A percentile compares a stretch with the other conserved stretches of the same genome.
Evolutionary conservation across 2,113 vertebrate species (phyloP).

Genomic region (Chloropsis cyanopogon): DNA sequence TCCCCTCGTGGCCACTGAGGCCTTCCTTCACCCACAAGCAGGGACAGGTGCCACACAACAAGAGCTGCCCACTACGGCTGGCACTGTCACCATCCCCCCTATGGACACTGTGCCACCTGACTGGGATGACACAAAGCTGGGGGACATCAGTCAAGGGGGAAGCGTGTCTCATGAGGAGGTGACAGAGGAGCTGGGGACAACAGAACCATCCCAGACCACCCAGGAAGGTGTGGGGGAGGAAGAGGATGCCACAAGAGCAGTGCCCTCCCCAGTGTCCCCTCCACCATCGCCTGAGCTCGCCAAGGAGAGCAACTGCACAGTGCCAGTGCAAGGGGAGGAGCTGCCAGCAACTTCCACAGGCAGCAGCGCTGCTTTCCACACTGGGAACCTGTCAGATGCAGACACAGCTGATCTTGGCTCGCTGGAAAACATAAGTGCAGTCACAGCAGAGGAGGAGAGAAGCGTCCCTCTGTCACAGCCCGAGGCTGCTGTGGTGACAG

Average conservation of each 20-base stretch:
- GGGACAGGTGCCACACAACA: neutral
- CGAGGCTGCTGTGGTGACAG: slow-evolving; percentile 7
- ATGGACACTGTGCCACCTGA: neutral
- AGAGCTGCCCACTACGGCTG: neutral
- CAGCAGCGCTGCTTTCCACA: neutral
- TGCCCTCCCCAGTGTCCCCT: neutral
- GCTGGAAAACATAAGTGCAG: neutral
- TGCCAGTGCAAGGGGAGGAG: neutral
- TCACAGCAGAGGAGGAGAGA: neutral
- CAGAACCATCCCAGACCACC: neutral
- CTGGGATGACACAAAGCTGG: slow-evolving; percentile 77
- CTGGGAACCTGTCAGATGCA: neutral
- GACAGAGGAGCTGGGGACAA: neutral
- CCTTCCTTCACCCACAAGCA: neutral
- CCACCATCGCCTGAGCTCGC: neutral
- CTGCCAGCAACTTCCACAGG: neutral
- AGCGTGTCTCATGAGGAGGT: neutral
- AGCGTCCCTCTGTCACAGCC: neutral
- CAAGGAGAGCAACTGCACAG: neutral
- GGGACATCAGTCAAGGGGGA: neutral
- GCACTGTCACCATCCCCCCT: neutral
- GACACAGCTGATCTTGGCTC: neutral
- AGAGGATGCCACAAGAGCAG: neutral
- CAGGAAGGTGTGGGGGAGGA: neutral
- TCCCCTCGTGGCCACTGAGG: neutral